Evolutionary conservation across 2,888 invertebrate species (phyloP), one percentile per base, ranked within the genome.

Genomic region (Nomada ruficornis): DNA sequence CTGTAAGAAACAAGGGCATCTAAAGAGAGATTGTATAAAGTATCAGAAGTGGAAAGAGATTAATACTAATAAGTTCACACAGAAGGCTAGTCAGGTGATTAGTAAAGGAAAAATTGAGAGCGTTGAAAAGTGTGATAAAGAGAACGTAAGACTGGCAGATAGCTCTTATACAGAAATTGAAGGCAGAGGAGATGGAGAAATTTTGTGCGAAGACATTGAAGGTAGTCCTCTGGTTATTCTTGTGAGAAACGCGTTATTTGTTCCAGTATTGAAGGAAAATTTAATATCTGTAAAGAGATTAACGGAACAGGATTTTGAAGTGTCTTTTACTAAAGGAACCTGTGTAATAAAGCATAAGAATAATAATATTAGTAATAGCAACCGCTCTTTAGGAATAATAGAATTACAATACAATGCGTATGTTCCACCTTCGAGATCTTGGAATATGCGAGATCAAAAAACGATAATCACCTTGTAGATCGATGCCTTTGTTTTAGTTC

Each of bases 251-350:
- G 82, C 84, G 2, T 47, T 87, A 50, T 85, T 70, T 62, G 86
- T 86, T 11, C 87, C 83, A 13, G 68, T 62, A 3, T 42, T 86
- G 1, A 62, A 62, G n/a, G 85, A 77, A 62, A 87, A 76, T 70
- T 74, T 87, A 47, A 29, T 88, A 13, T 86, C 85, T 13, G 84
- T 86, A 11, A 86, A 75, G 20, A 85, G 65, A 50, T 62, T 88
- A 13, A 67, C 83, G 1, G 72, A 80, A 42, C 72, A 64, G 2
- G 82, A 82, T 0, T 69, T 71, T 42, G 65, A 67, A n/a, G 83
- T 44, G 2, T 9, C 9, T 87, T 52, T 23, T 57, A 29, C 80
- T 82, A 42, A 64, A 63, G 18, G 78, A 71, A 29, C 10, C 26
- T 86, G 86, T 60, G 29, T 36, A 13, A 86, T 86, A 11, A 73